Conservation (phyloP, 1,140 invertebrate species). For the Lasioglossum baleicum region DNA sequence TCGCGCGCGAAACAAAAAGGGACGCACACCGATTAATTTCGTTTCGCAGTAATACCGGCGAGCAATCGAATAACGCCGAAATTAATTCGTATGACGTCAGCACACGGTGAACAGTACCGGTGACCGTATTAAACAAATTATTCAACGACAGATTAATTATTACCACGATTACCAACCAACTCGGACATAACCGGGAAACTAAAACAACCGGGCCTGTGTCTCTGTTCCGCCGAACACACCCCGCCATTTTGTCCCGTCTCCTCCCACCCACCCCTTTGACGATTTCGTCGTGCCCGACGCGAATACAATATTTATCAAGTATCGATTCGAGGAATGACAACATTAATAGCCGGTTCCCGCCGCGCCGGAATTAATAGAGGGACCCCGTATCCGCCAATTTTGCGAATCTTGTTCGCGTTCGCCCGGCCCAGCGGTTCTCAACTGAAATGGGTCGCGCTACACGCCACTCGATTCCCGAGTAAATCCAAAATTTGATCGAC, state of each 20-base stretch:
- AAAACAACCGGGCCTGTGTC: not conserved
- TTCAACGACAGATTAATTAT: not conserved
- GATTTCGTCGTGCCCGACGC: not conserved
- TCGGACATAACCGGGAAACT: not conserved
- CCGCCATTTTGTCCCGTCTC: too few species aligned
- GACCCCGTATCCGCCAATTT: not conserved
- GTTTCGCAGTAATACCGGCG: not conserved
- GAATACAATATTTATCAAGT: not conserved
- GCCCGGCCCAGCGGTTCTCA: not conserved
- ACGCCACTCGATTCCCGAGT: not conserved
- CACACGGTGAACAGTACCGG: too few species aligned
- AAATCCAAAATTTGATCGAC: too few species aligned
- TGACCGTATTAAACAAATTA: not conserved
- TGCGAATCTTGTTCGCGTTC: not conserved
- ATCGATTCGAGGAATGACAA: not conserved
- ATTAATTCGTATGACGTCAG: not conserved
- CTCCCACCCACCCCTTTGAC: not conserved
- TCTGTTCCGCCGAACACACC: not conserved
- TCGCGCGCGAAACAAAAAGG: not conserved
- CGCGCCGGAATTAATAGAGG: not conserved
- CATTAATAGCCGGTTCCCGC: not conserved
- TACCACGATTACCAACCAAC: not conserved
- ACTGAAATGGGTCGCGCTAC: not conserved
- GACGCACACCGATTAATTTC: not conserved
- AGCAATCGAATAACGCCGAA: not conserved